phyloP scores from a whole-genome alignment of 2,113 vertebrate genomes.

The zebrafish (Danio rerio) region DNA sequence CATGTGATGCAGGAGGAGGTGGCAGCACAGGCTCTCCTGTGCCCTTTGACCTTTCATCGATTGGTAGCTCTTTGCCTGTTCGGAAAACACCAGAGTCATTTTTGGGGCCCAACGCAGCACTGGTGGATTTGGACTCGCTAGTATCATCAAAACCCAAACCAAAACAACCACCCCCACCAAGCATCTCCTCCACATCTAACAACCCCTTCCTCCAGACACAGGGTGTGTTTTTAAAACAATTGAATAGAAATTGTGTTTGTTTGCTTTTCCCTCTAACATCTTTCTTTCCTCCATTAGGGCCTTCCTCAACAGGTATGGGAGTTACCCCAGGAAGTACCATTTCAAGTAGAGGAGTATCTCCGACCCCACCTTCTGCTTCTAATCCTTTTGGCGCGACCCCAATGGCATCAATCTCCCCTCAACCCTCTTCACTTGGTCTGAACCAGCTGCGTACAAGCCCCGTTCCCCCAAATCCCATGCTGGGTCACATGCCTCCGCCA shows the following conservation, averaged over 20 bases:
- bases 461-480: slow-evolving; percentile 81
- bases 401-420: slow-evolving; percentile 74
- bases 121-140: slow-evolving; percentile 89
- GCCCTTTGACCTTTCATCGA: slow-evolving; percentile 81
- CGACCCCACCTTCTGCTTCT: slow-evolving; percentile 69
- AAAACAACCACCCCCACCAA: slow-evolving; percentile 78
- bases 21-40: slow-evolving; percentile 76
- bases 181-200: slow-evolving; percentile 78
- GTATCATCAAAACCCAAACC: slow-evolving; percentile 84
- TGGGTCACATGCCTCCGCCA: slow-evolving; percentile 67
- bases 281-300: slow-evolving; percentile 59
- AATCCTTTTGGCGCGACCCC: slow-evolving; percentile 70
- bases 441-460: slow-evolving; percentile 88
- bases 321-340: slow-evolving; percentile 72
- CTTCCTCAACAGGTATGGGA: slow-evolving; percentile 77
- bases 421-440: slow-evolving; percentile 83
- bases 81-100: slow-evolving; percentile 92
- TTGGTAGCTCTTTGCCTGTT: slow-evolving; percentile 82
- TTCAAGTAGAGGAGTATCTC: slow-evolving; percentile 78
- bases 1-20: slow-evolving; percentile 60
- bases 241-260: background rate
- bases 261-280: background rate
- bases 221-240: slow-evolving; percentile 66
- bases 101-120: slow-evolving; percentile 88
- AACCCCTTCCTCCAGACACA: slow-evolving; percentile 88